These are phyloP conservation scores for Sphaeramia orbicularis DNA, from an alignment of 2,797 vertebrate genomes.

Conservation along the genomic window DNA sequence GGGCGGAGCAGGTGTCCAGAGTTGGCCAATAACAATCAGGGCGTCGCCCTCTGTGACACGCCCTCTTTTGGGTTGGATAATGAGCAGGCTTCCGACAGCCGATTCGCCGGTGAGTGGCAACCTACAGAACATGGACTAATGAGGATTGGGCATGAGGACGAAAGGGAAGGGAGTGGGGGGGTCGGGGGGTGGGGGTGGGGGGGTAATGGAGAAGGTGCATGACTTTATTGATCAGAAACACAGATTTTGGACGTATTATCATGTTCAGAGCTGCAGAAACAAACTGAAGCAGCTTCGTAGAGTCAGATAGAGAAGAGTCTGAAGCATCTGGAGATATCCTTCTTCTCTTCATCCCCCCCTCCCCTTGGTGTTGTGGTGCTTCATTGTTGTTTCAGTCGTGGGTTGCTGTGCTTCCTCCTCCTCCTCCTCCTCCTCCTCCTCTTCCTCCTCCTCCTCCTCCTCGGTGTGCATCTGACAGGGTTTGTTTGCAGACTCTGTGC, in stretches of 20 bases:
- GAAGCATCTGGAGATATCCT: constrained; percentile 53
- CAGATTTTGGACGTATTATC: constrained; percentile 25
- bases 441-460: constrained; percentile 53
- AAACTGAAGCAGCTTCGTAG: background rate
- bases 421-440: constrained; percentile 50
- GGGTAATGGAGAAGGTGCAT: constrained; percentile 37
- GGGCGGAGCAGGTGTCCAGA: constrained; percentile 96
- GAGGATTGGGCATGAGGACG: constrained; percentile 57
- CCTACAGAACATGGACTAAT: constrained; percentile 91
- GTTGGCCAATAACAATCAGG: constrained; percentile 99
- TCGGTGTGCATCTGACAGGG: background rate
- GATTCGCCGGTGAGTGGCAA: constrained; percentile 99
- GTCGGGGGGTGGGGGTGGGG: too few species aligned
- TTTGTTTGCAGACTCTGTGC: constrained; percentile 25
- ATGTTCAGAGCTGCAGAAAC: background rate
- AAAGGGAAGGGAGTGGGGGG: constrained; percentile 14
- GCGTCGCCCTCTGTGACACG: constrained; percentile 90
- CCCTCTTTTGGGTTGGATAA: constrained; percentile 98
- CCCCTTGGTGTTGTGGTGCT: constrained; percentile 70
- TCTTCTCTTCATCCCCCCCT: constrained; percentile 65
- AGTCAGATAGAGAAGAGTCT: background rate
- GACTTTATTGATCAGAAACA: constrained; percentile 26
- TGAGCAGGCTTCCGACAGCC: constrained; percentile 97
- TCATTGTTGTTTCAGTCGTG: constrained; percentile 52
- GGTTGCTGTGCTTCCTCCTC: constrained; percentile 60